Evolutionary conservation across 2,888 invertebrate genomes (phyloP), one percentile per base, ranked within the genome.

Genomic region (Erebia ligea): DNA sequence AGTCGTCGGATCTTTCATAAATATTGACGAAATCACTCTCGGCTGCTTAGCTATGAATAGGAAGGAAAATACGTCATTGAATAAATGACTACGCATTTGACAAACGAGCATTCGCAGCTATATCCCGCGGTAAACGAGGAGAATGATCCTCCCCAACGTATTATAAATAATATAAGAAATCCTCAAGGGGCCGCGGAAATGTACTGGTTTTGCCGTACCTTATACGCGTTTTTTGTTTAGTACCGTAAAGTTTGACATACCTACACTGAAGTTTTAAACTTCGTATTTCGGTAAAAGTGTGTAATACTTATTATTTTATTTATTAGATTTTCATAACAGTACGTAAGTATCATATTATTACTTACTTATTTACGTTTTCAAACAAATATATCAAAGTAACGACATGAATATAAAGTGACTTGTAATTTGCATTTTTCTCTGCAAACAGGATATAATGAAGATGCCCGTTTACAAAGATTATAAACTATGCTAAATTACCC

Each of bases 71-170:
- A 87, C 85, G 87, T 87, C 91, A 87, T 91, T 88, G 87, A 86
- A 91, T 92, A 92, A 90, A 92, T 91, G 91, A 90, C 89, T 89
- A 88, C 88, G 86, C 90, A 90, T 92, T 92, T 92, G 91, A 92
- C 91, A 92, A 92, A 92, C 89, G 92, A 92, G 90, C 88, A 89
- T 90, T 88, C 90, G 84, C 87, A 86, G 87, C 89, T 88, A 89
- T 89, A 91, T 91, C 87, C 89, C 87, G 84, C 86, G 86, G 89
- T 90, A 88, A 87, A 87, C 87, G 89, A 86, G 84, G 84, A 88
- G 87, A 90, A 90, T 89, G 90, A 91, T 91, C 88, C 91, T 88
- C 90, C 88, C 89, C 85, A 85, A 87, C 87, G 90, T 89, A 89
- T 89, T 90, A 90, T 89, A 91, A 89, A 89, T 90, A 89, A 91